Conservation (phyloP, 2,888 invertebrate species). For the Amblyteles armatorius region DNA sequence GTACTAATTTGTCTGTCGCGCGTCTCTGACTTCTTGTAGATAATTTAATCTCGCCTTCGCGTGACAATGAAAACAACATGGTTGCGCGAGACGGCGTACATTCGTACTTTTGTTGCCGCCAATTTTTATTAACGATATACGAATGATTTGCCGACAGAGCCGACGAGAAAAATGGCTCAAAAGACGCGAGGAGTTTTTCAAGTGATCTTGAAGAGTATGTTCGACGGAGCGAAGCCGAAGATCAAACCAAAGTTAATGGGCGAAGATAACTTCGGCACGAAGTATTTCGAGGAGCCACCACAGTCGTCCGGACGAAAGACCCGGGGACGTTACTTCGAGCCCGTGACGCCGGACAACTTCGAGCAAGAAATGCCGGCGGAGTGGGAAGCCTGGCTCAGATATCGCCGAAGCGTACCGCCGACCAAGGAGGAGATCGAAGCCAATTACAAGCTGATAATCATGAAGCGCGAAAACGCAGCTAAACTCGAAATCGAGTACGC, state of each 20-base stretch:
- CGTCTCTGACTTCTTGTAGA: constrained; percentile 22
- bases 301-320: constrained; percentile 86
- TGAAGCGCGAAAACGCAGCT: constrained; percentile 91
- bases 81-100: not conserved
- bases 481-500: constrained; percentile 88
- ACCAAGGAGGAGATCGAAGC: constrained; percentile 88
- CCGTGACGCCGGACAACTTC: constrained; percentile 88
- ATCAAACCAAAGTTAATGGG: constrained; percentile 86
- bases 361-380: constrained; percentile 92
- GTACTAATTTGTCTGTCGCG: constrained; percentile 17
- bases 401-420: constrained; percentile 88
- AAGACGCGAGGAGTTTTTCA: constrained; percentile 75
- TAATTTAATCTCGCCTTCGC: not conserved
- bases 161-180: constrained; percentile 73
- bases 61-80: not conserved
- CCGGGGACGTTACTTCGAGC: constrained; percentile 90
- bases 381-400: constrained; percentile 95
- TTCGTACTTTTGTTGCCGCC: not conserved
- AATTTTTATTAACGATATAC: not conserved
- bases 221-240: constrained; percentile 87
- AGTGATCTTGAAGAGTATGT: constrained; percentile 87
- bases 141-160: not conserved
- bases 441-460: constrained; percentile 90
- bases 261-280: constrained; percentile 92
- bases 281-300: constrained; percentile 92